Percentiles rank a stretch among this genome's conserved stretches.
Conservation (phyloP, 2,113 vertebrate species). For the Echinops telfairi region DNA sequence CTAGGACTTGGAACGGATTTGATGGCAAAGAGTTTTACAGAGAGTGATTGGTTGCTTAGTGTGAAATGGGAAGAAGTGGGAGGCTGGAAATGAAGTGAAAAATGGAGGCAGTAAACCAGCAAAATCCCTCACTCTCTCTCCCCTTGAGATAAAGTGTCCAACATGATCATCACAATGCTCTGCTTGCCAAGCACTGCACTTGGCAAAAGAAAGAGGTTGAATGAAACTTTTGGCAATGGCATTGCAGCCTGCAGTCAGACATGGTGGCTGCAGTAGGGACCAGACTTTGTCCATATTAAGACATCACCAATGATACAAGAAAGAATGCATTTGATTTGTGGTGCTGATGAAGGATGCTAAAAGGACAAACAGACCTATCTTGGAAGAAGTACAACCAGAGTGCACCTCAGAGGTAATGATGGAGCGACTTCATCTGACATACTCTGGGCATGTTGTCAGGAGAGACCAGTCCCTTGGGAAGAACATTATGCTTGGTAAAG, state of each 20-base stretch:
- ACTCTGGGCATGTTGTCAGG: too few relatives aligned
- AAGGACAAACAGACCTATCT: too few relatives aligned
- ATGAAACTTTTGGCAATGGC: neutral
- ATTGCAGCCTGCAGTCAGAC: neutral
- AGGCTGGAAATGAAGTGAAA: neutral
- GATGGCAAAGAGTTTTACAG: too few relatives aligned
- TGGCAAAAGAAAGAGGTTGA: neutral
- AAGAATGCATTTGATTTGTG: too few relatives aligned
- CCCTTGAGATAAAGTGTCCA: neutral
- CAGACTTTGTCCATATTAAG: neutral
- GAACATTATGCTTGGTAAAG: too few relatives aligned
- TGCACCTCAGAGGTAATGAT: too few relatives aligned
- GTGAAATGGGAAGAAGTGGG: neutral
- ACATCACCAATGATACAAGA: neutral
- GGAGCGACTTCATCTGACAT: too few relatives aligned
- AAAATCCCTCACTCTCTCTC: neutral
- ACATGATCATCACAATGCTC: neutral
- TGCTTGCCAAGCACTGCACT: neutral
- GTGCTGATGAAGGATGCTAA: too few relatives aligned
- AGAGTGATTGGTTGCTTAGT: neutral
- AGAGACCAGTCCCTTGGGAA: too few relatives aligned
- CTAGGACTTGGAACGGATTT: too few relatives aligned
- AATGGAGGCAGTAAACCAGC: neutral
- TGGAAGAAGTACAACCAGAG: too few relatives aligned
- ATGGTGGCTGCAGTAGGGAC: neutral